Percentiles rank a stretch among this genome's conserved stretches.
phyloP scores from a whole-genome alignment of 53 echinoderm and acorn worm species.

The Echinarachnius parma region DNA sequence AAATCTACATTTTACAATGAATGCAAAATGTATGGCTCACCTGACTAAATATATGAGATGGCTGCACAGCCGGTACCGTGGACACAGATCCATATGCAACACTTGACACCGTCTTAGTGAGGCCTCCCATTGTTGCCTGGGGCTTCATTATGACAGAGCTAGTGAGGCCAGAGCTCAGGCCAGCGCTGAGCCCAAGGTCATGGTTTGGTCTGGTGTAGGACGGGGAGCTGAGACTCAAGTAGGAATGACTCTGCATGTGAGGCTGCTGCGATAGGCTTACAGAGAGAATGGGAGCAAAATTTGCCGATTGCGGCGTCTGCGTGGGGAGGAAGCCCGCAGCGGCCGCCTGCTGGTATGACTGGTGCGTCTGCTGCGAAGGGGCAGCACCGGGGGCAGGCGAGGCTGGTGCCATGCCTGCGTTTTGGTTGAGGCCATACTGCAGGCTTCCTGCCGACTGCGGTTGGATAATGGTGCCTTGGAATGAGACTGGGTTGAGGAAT shows the following conservation, averaged over 20 bases:
- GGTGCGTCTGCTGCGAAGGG: constrained; percentile 14
- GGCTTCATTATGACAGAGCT: constrained; percentile 41
- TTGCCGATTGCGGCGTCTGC: constrained; percentile 21
- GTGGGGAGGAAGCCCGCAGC: constrained; percentile 26
- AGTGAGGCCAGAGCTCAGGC: constrained; percentile 10
- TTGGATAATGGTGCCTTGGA: constrained; percentile 42
- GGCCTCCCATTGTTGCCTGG: constrained; percentile 17
- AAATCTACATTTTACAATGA: no score
- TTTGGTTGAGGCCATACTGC: constrained; percentile 27
- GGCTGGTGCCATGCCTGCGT: constrained; percentile 29
- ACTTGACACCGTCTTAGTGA: constrained; percentile 41
- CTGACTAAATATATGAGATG: constrained; percentile 29
- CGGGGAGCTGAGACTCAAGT: constrained; percentile 19
- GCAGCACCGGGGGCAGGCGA: constrained; percentile 35
- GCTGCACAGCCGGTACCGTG: constrained; percentile 13
- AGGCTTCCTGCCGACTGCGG: constrained; percentile 30
- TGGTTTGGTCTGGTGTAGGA: constrained; percentile 31
- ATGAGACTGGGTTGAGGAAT: constrained; percentile 43
- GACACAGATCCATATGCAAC: constrained; percentile 39
- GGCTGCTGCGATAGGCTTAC: constrained; percentile 32
- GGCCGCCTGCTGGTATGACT: background rate
- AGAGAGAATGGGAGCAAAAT: constrained; percentile 36
- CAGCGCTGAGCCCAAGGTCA: constrained; percentile 20
- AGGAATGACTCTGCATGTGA: constrained; percentile 2
- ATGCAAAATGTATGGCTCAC: background rate